Base-by-base conservation (phyloP, 1,140 invertebrate species). In the Eubasilissa regina region DNA sequence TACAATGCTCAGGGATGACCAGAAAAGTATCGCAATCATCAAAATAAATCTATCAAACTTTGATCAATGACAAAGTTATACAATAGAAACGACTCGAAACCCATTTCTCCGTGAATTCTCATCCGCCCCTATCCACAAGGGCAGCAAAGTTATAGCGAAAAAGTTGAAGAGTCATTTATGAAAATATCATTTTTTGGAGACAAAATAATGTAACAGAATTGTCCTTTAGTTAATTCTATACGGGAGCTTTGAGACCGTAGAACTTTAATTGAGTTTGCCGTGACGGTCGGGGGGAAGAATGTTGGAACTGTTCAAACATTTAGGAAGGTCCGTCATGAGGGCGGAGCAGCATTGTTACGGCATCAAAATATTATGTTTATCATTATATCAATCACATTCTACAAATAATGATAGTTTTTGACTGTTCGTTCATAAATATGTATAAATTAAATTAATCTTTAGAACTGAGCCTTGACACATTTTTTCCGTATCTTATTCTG, bases 221-320 rank as follows among this genome's bases (percentile, higher is more conserved):
- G 53, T 74, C 53, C 53, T 55, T 74, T 44, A 55, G 51, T 74
- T 56, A 77, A 77, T 64, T 58, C 76, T 47, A 17, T 55, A 56
- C 47, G 74, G 43, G 75, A 51, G 68, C 62, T 75, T 35, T 11
- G 78, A 75, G 78, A 79, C 58, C 75, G 43, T 4, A 25, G 15
- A 80, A 82, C 78, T 82, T 80, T 78, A 82, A 82, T 82, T 80
- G 81, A 82, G 81, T 82, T 82, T 79, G 74, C 25, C 80, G 60
- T 78, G 62, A 75, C 75, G 51, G 75, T 75, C 75, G 75, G 56
- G 25, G 56, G 66, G 58, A 48, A 48, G 13, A 64, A 48, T 77
- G 44, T 77, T 10, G n/a, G 9, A 44, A 13, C 60, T 53, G 60
- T 77, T 60, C 55, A 43, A 43, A 64, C 60, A 77, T 51, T 75